Conservation (phyloP, 2,797 vertebrate genomes). For the Enteromius radiatus region DNA sequence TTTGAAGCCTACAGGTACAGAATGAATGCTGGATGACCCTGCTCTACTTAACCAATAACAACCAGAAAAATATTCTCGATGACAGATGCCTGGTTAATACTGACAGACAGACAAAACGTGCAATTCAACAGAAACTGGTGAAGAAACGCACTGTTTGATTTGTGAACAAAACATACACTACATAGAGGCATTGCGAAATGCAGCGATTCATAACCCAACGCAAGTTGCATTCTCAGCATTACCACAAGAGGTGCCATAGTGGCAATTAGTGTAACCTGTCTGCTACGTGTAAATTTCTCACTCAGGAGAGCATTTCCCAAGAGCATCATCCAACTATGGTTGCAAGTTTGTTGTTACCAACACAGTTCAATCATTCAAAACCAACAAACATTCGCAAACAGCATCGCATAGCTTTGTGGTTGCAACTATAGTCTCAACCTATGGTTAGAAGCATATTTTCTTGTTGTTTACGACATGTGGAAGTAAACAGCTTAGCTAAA, state of each 20-base stretch:
- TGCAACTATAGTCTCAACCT: not conserved
- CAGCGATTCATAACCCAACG: not conserved
- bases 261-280: no score
- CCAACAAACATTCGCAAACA: not conserved
- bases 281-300: not conserved
- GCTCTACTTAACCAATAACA: not conserved
- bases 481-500: not conserved
- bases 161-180: not conserved
- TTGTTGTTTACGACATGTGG: not conserved
- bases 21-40: conserved; percentile 17
- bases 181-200: not conserved
- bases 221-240: not conserved
- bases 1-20: not conserved
- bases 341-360: not conserved
- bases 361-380: not conserved
- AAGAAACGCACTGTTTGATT: not conserved
- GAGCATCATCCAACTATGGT: not conserved
- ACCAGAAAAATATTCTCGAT: not conserved
- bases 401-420: not conserved
- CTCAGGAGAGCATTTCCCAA: not conserved
- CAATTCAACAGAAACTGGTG: not conserved
- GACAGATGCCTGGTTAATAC: not conserved
- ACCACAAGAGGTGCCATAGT: not conserved
- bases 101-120: not conserved
- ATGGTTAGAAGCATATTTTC: not conserved